Evolutionary conservation across 2,888 invertebrate species (phyloP), one percentile per base, ranked within the genome.

Genomic region (Tridacna gigas): DNA sequence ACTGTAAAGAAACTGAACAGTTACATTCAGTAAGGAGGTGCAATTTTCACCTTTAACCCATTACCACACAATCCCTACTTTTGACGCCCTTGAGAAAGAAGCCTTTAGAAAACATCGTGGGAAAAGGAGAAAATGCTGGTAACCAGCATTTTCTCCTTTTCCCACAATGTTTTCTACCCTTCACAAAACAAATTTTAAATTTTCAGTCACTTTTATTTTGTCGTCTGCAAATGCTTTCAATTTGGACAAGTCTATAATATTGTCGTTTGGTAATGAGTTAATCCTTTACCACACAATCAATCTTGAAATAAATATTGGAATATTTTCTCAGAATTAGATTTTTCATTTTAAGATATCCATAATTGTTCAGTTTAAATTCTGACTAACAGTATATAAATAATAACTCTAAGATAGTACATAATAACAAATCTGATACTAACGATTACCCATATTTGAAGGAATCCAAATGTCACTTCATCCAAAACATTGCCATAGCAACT

Each of bases 401-500:
- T 37, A 37, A 2, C 37, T 4, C 37, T 37, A 37, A 7, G 7
- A 37, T 37, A 37, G 7, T 37, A 37, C 7, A 37, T 37, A 37
- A 37, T 22, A 63, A 63, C 22, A 25, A 71, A 71, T 26, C 22
- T 71, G 71, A 71, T 75, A 75, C 75, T 75, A 75, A 75, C 75
- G 61, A 47, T 75, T 75, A 75, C 75, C 75, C 75, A 75, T 75
- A 13, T 4, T 47, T 4, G 51, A 51, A 22, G 51, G 48, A 51
- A 71, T 71, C 71, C 71, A 47, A 71, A 51, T 71, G 71, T 71
- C 71, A 71, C 51, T 51, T 71, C 48, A 71, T 71, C 71, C 71
- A 71, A 51, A 47, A 18, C 71, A 71, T 71, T 51, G 51, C 51
- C 71, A 71, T 71, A 71, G 71, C 71, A 71, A 71, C 71, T 71